Base-by-base conservation (phyloP, 2,113 vertebrate species). In the Misgurnus mizolepis region DNA sequence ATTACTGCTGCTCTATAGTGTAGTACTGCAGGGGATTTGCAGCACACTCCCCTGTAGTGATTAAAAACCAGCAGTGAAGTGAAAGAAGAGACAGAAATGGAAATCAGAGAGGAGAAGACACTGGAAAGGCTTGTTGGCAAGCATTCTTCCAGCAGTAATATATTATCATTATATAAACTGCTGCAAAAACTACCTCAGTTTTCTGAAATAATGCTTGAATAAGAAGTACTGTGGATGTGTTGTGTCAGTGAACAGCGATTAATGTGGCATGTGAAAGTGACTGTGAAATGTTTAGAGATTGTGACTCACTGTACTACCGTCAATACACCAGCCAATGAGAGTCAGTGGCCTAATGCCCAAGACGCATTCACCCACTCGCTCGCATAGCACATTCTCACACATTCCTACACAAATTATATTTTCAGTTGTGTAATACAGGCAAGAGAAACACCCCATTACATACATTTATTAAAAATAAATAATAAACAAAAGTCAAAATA, bases 61-160 rank as follows among this genome's bases (percentile, higher is more conserved):
- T 85, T 88, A 85, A 90, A 90, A 89, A 82, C 83, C 85, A 85
- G 86, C 83, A 47, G 76, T 58, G 56, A 81, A 73, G 67, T 11
- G 17, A 22, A 73, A 60, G 75, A 73, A 65, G 61, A 79, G 67
- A 66, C 68, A 69, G n/a, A 40, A 67, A 68, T 53, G 14, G 34
- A 7, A 47, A 76, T 68, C 45, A 78, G 62, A 84, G 11, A 78
- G 22, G 67, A 67, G 41, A 43, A 76, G 41, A 4, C 69, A 68
- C 58, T n/a, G 34, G n/a, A 27, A 79, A 61, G 56, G 76, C 53
- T 39, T 40, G 45, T 43, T 74, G 58, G n/a, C 78, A 65, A 55
- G 47, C 80, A 80, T 76, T 65, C 67, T 80, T 81, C 10, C 73
- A 39, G 84, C 55, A 18, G 55, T 7, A 58, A n/a, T 18, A 11